These are phyloP conservation scores for Gasterosteus nipponicus DNA, from an alignment of 2,113 vertebrate genomes.

Conservation along the genomic window DNA sequence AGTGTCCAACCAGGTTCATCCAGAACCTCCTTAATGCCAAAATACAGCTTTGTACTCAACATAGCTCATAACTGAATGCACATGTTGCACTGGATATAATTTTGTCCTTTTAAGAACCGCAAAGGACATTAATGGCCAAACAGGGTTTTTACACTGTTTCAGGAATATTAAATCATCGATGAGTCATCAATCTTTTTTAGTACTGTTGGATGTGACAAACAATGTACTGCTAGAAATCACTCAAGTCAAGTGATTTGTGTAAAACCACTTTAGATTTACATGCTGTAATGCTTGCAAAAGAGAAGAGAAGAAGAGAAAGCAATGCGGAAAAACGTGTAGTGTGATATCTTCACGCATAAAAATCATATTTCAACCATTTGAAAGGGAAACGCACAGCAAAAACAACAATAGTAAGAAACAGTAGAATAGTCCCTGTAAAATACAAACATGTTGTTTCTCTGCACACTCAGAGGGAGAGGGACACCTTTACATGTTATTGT, in stretches of 20 bases:
- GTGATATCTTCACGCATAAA: not conserved
- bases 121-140: not conserved
- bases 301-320: too few relatives aligned
- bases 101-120: too few relatives aligned
- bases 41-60: not conserved
- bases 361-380: not conserved
- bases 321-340: too few relatives aligned
- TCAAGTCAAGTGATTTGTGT: not conserved
- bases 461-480: not conserved
- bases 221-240: too few relatives aligned
- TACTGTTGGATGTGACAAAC: not conserved
- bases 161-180: too few relatives aligned
- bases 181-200: not conserved
- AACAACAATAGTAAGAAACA: slow-evolving; percentile 5
- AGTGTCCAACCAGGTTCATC: not conserved
- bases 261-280: not conserved
- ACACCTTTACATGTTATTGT: not conserved
- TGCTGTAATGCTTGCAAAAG: not conserved
- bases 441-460: slow-evolving; percentile 6
- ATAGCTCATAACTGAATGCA: not conserved
- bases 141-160: too few relatives aligned
- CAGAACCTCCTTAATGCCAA: not conserved
- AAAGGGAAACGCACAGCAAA: not conserved
- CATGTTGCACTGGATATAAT: not conserved
- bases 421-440: not conserved